Evolutionary conservation across 2,888 invertebrate species (phyloP).

Genomic region (Pseudanteris insignis): DNA sequence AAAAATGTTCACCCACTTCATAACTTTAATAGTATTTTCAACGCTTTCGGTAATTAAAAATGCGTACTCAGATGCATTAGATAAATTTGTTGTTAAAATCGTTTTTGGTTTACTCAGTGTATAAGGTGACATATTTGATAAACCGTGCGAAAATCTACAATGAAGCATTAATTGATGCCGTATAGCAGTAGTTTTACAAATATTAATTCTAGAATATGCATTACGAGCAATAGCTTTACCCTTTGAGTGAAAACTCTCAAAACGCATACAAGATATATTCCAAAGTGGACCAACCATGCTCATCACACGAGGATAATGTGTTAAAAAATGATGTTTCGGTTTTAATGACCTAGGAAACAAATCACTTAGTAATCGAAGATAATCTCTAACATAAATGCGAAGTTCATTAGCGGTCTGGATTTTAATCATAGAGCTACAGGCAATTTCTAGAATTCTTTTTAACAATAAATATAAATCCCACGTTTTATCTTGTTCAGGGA

Average conservation of each 20-base stretch:
- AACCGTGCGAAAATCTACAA: background rate
- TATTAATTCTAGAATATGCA: background rate
- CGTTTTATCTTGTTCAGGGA: constrained; percentile 17
- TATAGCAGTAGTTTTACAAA: background rate
- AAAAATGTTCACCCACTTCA: background rate
- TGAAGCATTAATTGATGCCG: constrained; percentile 1
- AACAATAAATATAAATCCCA: constrained; percentile 11
- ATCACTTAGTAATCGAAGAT: background rate
- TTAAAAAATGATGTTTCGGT: too few relatives aligned
- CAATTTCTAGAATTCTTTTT: constrained; percentile 18
- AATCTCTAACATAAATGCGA: background rate
- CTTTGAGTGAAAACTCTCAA: background rate
- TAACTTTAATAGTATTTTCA: background rate
- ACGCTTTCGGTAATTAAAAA: background rate
- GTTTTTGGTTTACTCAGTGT: background rate
- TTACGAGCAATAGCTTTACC: background rate
- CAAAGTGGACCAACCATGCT: background rate
- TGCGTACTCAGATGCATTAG: background rate
- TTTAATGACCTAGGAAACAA: constrained; percentile 1
- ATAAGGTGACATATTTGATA: background rate
- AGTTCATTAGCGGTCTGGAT: background rate
- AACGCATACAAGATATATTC: background rate
- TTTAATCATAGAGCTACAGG: background rate
- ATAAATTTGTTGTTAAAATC: background rate
- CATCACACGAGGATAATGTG: constrained; percentile 8